Evolutionary conservation across 2,113 vertebrate genomes (phyloP), one percentile per base, ranked within the genome.

Genomic region (Protomyctophum bolini): DNA sequence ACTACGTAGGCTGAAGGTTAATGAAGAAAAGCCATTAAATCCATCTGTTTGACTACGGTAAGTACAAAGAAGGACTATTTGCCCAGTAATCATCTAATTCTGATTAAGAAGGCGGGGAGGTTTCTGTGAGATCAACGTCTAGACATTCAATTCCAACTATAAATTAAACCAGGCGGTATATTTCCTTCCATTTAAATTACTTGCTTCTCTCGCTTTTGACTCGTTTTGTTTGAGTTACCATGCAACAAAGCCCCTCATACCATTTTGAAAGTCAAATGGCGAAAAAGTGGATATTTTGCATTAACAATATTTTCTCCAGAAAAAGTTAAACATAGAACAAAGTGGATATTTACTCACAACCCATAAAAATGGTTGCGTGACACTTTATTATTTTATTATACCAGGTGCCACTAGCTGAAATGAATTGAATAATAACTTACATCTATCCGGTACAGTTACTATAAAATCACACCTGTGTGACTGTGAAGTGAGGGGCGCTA

Each of bases 71-170:
- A 57, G 11, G 55, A 57, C 4, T 21, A 57, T 57, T 15, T 21
- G n/a, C 14, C 21, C 55, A 57, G 21, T 14, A 1, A 12, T 61
- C 1, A 48, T 65, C 5, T 65, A 65, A 65, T 65, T 65, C 63
- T 52, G 10, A 29, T 29, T 51, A 41, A 51, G 49, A 12, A 65
- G 21, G 48, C 63, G 41, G 7, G 10, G 12, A 41, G 50, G 11
- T 12, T 29, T 12, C 10, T 28, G 29, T 14, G 21, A 28, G 48
- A 8, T 28, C 15, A 12, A 33, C 15, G 63, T 65, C 63, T 65
- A 65, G 63, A 29, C 49, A 29, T 41, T 65, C 49, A 21, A 21
- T 21, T 21, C 21, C 10, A 51, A 63, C 48, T 63, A 46, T 10
- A 33, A 49, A 63, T 63, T 28, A 63, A 50, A 46, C 8, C 47